Evolutionary conservation across 2,797 vertebrate species (phyloP).

Genomic region (Hirundo rustica): DNA sequence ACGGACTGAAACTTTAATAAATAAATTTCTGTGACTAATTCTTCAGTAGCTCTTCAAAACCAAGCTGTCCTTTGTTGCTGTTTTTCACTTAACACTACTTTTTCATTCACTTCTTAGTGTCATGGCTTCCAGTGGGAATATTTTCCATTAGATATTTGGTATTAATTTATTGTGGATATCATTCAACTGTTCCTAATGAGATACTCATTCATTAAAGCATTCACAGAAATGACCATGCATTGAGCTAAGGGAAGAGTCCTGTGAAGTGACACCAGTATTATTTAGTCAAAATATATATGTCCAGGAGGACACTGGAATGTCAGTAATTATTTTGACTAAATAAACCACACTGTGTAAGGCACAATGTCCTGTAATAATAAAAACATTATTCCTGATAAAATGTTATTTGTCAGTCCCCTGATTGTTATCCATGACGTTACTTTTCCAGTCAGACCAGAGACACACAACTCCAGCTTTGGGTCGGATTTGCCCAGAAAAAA

Average conservation of each 20-base stretch:
- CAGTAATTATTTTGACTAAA: background rate
- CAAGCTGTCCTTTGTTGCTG: background rate
- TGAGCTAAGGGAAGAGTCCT: background rate
- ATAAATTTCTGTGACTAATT: background rate
- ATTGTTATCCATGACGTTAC: background rate
- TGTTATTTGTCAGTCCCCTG: accelerated
- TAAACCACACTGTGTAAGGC: background rate
- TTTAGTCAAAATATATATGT: background rate
- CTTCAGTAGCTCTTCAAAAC: background rate
- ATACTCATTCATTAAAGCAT: background rate
- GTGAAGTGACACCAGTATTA: background rate
- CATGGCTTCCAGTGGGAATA: background rate
- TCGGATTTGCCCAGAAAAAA: background rate
- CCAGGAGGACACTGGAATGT: background rate
- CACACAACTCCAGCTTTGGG: background rate
- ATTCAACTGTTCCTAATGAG: background rate
- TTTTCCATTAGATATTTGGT: background rate
- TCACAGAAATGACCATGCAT: background rate
- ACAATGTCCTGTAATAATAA: background rate
- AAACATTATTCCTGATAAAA: background rate
- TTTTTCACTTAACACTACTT: background rate
- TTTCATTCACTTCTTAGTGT: background rate
- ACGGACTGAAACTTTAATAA: background rate
- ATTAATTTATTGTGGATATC: background rate
- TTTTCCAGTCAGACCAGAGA: background rate